Evolutionary conservation across 35 echinoderm and acorn worm genomes (phyloP).

Genomic region (Apostichopus californicus): DNA sequence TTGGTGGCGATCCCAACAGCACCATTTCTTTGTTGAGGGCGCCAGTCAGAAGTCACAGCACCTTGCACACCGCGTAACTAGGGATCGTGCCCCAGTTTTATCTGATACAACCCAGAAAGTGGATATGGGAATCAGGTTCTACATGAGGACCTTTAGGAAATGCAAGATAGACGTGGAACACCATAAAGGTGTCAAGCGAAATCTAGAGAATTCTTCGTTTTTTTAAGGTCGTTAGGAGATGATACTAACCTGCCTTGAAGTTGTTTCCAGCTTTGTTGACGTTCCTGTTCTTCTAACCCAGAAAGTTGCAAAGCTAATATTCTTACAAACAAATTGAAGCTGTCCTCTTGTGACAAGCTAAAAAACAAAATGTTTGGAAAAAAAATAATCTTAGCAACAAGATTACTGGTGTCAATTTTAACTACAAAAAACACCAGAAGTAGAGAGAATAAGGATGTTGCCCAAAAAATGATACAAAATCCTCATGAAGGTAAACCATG

Average conservation of each 20-base stretch:
- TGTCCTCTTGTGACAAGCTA: conserved; percentile 33
- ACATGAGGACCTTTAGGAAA: not conserved
- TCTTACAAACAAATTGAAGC: conserved; percentile 49
- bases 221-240: not conserved
- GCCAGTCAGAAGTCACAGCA: too few relatives aligned
- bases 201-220: too few relatives aligned
- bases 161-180: not conserved
- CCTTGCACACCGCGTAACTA: too few relatives aligned
- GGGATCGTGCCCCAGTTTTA: too few relatives aligned
- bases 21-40: too few relatives aligned
- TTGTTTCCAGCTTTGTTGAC: conserved; percentile 49
- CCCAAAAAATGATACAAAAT: too few relatives aligned
- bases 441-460: too few relatives aligned
- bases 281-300: conserved; percentile 7
- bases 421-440: too few relatives aligned
- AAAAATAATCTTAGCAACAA: too few relatives aligned
- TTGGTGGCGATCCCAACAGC: too few relatives aligned
- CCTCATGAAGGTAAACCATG: too few relatives aligned
- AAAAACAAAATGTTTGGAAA: not conserved
- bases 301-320: conserved; percentile 50
- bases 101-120: not conserved
- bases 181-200: not conserved
- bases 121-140: not conserved
- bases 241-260: conserved; percentile 42
- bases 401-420: too few relatives aligned